These are phyloP conservation scores for Petrocephalus microphthalmus DNA, from an alignment of 2,113 vertebrate genomes.

Conservation along the genomic window DNA sequence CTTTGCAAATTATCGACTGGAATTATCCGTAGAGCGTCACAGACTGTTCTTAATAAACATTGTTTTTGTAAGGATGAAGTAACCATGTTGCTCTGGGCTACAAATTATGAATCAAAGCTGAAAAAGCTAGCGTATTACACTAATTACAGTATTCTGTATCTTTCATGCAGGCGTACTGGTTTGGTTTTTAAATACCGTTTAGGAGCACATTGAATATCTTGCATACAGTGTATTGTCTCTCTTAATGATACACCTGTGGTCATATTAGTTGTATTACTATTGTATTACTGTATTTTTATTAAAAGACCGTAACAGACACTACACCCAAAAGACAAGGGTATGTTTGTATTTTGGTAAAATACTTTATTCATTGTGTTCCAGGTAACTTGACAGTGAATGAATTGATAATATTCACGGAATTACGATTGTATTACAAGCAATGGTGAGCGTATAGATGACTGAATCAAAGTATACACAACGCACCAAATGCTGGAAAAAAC, in stretches of 20 bases:
- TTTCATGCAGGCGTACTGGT: constrained; percentile 27
- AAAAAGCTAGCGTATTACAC: constrained; percentile 59
- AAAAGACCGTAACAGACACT: neutral
- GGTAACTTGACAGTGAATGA: neutral
- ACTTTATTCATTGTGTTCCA: neutral
- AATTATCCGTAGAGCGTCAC: constrained; percentile 66
- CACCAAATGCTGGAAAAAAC: neutral
- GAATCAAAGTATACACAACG: neutral
- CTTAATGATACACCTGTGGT: constrained; percentile 24
- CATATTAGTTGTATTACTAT: neutral
- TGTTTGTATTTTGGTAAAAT: neutral
- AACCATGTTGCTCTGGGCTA: constrained; percentile 55
- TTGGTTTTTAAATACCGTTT: constrained; percentile 35
- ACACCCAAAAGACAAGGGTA: neutral
- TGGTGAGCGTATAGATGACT: neutral
- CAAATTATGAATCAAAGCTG: constrained; percentile 57
- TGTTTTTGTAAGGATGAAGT: constrained; percentile 69
- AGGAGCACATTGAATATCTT: neutral
- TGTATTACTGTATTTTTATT: no score
- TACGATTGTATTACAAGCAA: neutral
- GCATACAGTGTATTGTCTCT: neutral
- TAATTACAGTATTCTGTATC: constrained; percentile 54
- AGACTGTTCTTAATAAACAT: constrained; percentile 63
- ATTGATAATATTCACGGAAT: neutral
- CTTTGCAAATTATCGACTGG: constrained; percentile 66